These are phyloP conservation scores for Spodoptera picta DNA, from an alignment of 2,888 invertebrate species.

Conservation along the genomic window DNA sequence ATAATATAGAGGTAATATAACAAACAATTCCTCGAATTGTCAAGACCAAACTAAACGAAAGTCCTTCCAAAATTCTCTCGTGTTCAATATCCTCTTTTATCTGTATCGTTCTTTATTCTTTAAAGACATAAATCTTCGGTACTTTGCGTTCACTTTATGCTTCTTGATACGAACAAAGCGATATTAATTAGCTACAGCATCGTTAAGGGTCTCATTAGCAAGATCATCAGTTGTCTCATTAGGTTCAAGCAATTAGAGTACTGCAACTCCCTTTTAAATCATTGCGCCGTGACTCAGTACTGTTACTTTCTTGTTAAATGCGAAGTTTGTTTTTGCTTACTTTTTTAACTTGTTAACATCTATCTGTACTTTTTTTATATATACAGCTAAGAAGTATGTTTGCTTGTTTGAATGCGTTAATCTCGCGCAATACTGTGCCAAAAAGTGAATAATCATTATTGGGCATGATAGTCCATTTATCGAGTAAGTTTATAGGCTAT, in stretches of 20 bases:
- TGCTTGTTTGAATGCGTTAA: too few relatives aligned
- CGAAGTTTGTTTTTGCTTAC: constrained; percentile 17
- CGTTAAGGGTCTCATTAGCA: constrained; percentile 76
- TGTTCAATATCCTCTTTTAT: constrained; percentile 1
- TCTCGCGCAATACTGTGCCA: too few relatives aligned
- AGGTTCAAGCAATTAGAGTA: constrained; percentile 79
- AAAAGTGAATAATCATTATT: too few relatives aligned
- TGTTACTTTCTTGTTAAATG: constrained; percentile 35
- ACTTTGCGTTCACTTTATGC: constrained; percentile 20
- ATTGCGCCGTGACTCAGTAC: constrained; percentile 54
- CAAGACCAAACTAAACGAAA: constrained; percentile 1
- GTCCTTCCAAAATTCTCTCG: constrained; percentile 8
- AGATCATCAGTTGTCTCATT: constrained; percentile 84
- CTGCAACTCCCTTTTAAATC: constrained; percentile 65
- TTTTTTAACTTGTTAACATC: too few relatives aligned
- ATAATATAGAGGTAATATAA: too few relatives aligned
- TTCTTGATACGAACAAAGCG: constrained; percentile 47
- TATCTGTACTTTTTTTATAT: too few relatives aligned
- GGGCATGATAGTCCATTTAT: too few relatives aligned
- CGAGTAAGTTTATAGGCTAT: too few relatives aligned
- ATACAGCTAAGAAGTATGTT: too few relatives aligned
- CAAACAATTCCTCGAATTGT: too few relatives aligned
- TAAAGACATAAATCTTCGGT: constrained; percentile 33
- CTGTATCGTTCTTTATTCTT: constrained; percentile 1
- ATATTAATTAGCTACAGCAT: constrained; percentile 37